Evolutionary conservation across 2,888 invertebrate species (phyloP), one percentile per base, ranked within the genome.

Genomic region (Ethmia dodecea): DNA sequence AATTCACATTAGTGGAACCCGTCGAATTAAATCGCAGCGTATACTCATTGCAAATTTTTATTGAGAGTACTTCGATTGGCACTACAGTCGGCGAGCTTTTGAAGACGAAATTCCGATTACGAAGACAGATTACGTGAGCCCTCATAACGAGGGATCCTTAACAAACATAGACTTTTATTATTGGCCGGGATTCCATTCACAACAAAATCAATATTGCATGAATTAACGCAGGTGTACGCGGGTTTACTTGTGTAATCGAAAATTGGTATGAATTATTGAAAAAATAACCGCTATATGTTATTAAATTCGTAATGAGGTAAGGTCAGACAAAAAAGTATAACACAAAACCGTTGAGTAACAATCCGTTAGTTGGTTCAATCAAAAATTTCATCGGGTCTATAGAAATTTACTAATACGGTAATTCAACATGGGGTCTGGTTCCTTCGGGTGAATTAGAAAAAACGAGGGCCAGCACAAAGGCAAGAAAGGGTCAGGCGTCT

Each of bases 401-500:
- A 74, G 71, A 83, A 80, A 73, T 80, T 63, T 59, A 73, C 81
- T 84, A 86, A 84, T 84, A 83, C 83, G 77, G 71, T 83, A 84
- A 83, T 84, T 78, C 78, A 74, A 77, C 74, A 80, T 83, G 77
- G 81, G 84, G 71, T 67, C 64, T 61, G 50, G 46, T 56, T 55
- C 56, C 57, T 61, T 57, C 34, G 31, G 52, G 56, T 47, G 51
- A 45, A 40, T 40, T 50, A 64, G 67, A 76, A 76, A 75, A 84
- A 81, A 71, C 67, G 64, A 67, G 79, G 83, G 78, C 77, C 62
- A 75, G 76, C 65, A 73, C 62, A 72, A 73, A 81, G 79, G 80
- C 71, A 84, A 80, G 86, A 86, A 86, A 84, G 86, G 86, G 84
- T 86, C 86, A 86, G 84, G 64, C 73, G 69, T 59, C 57, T 69